Evolutionary conservation across 1,140 invertebrate genomes (phyloP).

Genomic region (Meteorus sp.): DNA sequence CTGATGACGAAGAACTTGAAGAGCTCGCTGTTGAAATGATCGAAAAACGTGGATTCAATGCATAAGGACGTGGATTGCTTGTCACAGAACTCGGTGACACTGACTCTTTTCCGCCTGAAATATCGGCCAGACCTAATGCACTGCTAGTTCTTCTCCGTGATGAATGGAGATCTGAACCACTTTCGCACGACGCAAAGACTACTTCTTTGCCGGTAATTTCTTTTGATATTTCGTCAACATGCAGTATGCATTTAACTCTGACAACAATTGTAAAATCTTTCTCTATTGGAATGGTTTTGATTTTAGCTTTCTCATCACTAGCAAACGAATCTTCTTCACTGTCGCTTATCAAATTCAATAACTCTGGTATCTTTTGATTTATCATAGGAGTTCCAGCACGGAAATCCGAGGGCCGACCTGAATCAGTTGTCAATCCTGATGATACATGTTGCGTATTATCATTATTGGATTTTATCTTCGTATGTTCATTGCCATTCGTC

Average conservation of each 20-base stretch:
- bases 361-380: slow-evolving; percentile 27
- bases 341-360: slow-evolving; percentile 37
- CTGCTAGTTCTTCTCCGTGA: slow-evolving; percentile 37
- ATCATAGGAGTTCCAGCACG: neutral
- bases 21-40: slow-evolving; percentile 47
- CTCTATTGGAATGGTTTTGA: slow-evolving; percentile 38
- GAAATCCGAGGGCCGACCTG: neutral
- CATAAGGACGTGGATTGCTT: slow-evolving; percentile 38
- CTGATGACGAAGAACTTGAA: slow-evolving; percentile 45
- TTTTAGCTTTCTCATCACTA: slow-evolving; percentile 30
- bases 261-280: slow-evolving; percentile 44
- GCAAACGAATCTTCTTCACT: slow-evolving; percentile 38
- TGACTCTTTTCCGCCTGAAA: slow-evolving; percentile 54
- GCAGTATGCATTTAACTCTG: slow-evolving; percentile 45
- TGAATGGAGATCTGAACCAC: slow-evolving; percentile 1
- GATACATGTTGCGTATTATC: slow-evolving; percentile 26
- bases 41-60: slow-evolving; percentile 39
- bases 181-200: slow-evolving; percentile 39
- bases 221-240: slow-evolving; percentile 46
- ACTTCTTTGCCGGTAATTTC: slow-evolving; percentile 47
- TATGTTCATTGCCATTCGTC: slow-evolving; percentile 31
- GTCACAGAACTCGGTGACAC: slow-evolving; percentile 46
- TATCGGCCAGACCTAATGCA: slow-evolving; percentile 45
- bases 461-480: slow-evolving; percentile 26
- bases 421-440: neutral